phyloP scores from a whole-genome alignment of 2,888 invertebrate genomes.

The Drosophila eohydei region DNA sequence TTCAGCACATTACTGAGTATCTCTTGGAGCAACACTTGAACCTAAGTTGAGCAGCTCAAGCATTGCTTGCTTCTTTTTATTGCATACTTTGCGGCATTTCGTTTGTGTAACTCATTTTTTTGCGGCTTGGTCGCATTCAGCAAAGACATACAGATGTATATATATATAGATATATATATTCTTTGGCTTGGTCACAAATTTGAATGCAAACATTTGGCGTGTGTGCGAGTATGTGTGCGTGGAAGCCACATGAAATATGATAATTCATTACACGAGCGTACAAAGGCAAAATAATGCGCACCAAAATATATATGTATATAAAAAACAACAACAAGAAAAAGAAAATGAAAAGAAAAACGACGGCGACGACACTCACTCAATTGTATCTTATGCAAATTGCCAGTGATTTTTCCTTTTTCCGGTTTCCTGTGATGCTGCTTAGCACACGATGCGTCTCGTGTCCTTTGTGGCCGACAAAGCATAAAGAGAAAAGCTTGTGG shows the following conservation, averaged over 20 bases:
- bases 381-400: conserved; percentile 81
- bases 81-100: conserved; percentile 77
- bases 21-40: not conserved
- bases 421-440: conserved; percentile 56
- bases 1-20: conserved; percentile 20
- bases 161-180: not conserved
- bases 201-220: conserved; percentile 66
- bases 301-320: conserved; percentile 55
- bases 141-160: not conserved
- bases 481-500: conserved; percentile 41
- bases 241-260: conserved; percentile 76
- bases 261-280: conserved; percentile 76
- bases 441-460: conserved; percentile 30
- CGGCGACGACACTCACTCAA: conserved; percentile 76
- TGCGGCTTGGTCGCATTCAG: conserved; percentile 42
- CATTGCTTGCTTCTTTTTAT: conserved; percentile 56
- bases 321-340: conserved; percentile 18
- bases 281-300: conserved; percentile 57
- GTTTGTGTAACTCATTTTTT: conserved; percentile 63
- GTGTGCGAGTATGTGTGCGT: conserved; percentile 27
- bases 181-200: conserved; percentile 62
- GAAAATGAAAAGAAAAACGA: conserved; percentile 19
- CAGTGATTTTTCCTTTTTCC: conserved; percentile 78
- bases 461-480: conserved; percentile 43
- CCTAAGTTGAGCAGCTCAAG: not conserved